phyloP scores from a whole-genome alignment of 2,888 invertebrate genomes.

The Chromoteleia sp. region DNA sequence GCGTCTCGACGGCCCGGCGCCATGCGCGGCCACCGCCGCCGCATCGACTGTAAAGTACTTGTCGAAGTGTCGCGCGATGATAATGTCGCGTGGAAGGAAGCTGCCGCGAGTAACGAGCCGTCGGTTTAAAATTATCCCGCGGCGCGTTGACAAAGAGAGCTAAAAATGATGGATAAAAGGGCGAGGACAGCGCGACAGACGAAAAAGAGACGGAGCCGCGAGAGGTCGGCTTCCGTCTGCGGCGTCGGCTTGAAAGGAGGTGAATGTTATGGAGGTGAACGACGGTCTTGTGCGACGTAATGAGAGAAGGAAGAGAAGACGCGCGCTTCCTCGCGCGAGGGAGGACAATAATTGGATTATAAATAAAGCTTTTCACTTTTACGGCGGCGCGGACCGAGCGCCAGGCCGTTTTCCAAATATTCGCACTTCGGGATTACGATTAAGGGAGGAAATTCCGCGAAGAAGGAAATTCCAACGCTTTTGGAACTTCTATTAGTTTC shows the following conservation, averaged over 20 bases:
- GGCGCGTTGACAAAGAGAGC: constrained; percentile 66
- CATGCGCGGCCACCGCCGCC: constrained; percentile 60
- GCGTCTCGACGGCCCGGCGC: constrained; percentile 69
- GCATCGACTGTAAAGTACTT: constrained; percentile 61
- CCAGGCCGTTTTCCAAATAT: constrained; percentile 35
- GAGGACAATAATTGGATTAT: constrained; percentile 69
- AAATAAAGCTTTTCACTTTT: constrained; percentile 66
- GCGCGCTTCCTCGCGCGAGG: constrained; percentile 61
- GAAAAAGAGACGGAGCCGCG: constrained; percentile 45
- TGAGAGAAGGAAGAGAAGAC: constrained; percentile 59
- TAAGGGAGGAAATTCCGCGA: neutral
- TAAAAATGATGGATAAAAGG: constrained; percentile 69
- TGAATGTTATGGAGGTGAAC: constrained; percentile 65
- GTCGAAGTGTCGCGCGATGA: constrained; percentile 70
- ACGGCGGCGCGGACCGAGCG: constrained; percentile 33
- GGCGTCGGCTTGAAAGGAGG: constrained; percentile 36
- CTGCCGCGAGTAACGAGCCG: constrained; percentile 65
- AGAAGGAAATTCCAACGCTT: no score
- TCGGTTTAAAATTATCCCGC: constrained; percentile 70
- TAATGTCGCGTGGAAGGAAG: constrained; percentile 63
- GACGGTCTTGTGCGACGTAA: constrained; percentile 46
- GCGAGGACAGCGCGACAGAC: constrained; percentile 52
- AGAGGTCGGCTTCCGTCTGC: constrained; percentile 55
- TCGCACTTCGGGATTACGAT: neutral
- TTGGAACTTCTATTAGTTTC: no score